Base-by-base conservation (phyloP, 2,797 vertebrate genomes). In the Bradypodion pumilum region DNA sequence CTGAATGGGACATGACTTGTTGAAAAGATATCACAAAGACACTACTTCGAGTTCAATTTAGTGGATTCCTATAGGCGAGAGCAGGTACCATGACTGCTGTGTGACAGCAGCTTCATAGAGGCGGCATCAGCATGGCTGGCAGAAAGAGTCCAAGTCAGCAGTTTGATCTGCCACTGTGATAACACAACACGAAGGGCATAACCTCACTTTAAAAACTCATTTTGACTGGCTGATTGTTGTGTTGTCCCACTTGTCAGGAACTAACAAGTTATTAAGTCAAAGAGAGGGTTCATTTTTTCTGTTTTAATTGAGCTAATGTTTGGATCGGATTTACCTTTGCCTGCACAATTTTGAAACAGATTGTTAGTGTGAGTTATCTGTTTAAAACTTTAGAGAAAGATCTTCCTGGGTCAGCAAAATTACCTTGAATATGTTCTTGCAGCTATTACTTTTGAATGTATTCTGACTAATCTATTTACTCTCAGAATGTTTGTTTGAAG, bases 1-100 rank as follows among this genome's bases (percentile, higher is more conserved):
- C 94, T 92, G 94, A 93, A 95, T 94, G 94, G 94, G 96, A 96
- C 96, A 95, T 94, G 96, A 96, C 96, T 95, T 94, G 94, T 94
- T 95, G 96, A 94, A 95, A 95, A 96, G 96, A 94, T 95, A 95
- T 88, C 93, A 90, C 95, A 94, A 94, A 95, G 94, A 93, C 96
- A 95, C 91, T 91, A 87, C 95, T 96, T 95, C 85, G 25, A 90
- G 95, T 95, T 96, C 95, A 96, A 94, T 96, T 95, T 91, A 86
- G 80, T 85, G 89, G 89, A 85, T 93, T 92, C 93, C 90, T 92
- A 91, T 91, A 87, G 94, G 94, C 81, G 89, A 86, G 72, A 60
- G 82, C 94, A 93, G 94, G 89, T 94, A 92, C 90, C 92, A 88
- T 87, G 92, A 91, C 93, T 91, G 82, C 87, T 87, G 80, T 0